Conservation (phyloP, 2,797 vertebrate species). For the Arrhamphus sclerolepis region DNA sequence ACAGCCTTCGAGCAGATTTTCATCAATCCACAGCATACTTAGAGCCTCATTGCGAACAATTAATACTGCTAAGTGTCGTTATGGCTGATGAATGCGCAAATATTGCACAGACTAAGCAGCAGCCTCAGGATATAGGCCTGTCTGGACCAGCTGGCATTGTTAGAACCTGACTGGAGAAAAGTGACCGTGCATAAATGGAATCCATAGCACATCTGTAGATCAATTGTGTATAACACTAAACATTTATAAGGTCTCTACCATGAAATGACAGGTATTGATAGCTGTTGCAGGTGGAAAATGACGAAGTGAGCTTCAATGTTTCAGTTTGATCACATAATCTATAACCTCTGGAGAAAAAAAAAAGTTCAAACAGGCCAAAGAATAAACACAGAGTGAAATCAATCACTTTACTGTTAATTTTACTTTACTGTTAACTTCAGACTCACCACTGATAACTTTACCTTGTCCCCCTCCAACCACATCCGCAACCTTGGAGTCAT, state of each 20-base stretch:
- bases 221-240: constrained; percentile 20
- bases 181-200: constrained; percentile 44
- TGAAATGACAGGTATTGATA: constrained; percentile 57
- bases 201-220: constrained; percentile 28
- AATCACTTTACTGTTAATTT: constrained; percentile 62
- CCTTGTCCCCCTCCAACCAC: background rate
- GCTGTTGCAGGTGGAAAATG: constrained; percentile 26
- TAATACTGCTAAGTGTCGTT: constrained; percentile 69
- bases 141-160: constrained; percentile 52
- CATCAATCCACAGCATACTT: constrained; percentile 57
- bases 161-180: constrained; percentile 33
- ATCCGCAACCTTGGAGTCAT: background rate
- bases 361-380: constrained; percentile 34
- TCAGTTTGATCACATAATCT: constrained; percentile 28
- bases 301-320: constrained; percentile 37
- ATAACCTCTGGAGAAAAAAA: constrained; percentile 24
- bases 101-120: constrained; percentile 29
- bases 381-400: constrained; percentile 56
- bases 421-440: too few species aligned
- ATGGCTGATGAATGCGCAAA: constrained; percentile 55
- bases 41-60: constrained; percentile 61
- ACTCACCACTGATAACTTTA: background rate
- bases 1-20: constrained; percentile 45
- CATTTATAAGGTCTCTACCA: constrained; percentile 45
- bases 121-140: constrained; percentile 50